A percentile compares a stretch with the other conserved stretches of the same genome.
phyloP scores from a whole-genome alignment of 2,888 invertebrate genomes.

The Pelosia muscerda region DNA sequence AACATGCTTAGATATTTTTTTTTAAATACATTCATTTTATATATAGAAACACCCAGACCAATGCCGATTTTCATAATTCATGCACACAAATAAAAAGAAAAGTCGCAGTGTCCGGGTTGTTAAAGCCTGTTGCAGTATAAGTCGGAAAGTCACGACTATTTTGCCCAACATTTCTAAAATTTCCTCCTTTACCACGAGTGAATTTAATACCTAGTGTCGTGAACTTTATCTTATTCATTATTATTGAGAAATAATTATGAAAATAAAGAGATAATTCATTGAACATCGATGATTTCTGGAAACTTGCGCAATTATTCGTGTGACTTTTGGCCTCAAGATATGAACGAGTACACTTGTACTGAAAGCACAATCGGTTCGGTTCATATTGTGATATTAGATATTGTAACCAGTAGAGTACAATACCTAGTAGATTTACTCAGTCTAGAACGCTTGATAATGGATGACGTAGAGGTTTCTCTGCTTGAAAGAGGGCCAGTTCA shows the following conservation, averaged over 20 bases:
- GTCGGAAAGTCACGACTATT: too few species aligned
- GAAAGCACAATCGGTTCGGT: background rate
- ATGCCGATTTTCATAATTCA: too few species aligned
- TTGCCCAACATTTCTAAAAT: too few species aligned
- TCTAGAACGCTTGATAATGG: background rate
- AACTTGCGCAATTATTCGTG: background rate
- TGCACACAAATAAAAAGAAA: too few species aligned
- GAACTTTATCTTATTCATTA: background rate
- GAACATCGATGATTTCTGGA: background rate
- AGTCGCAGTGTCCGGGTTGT: too few species aligned
- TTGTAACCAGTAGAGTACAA: background rate
- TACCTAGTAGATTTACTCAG: background rate
- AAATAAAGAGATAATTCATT: too few species aligned
- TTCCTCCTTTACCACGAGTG: too few species aligned
- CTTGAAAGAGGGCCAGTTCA: too few species aligned
- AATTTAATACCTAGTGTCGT: background rate
- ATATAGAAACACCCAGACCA: too few species aligned
- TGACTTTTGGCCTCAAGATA: background rate
- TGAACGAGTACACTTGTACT: constrained; percentile 4
- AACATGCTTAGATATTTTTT: too few species aligned
- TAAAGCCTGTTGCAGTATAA: too few species aligned
- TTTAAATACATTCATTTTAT: too few species aligned
- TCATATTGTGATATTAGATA: background rate
- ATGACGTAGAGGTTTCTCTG: background rate
- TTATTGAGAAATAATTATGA: background rate